Conservation (phyloP, 2,888 invertebrate genomes). For the Syritta pipiens region DNA sequence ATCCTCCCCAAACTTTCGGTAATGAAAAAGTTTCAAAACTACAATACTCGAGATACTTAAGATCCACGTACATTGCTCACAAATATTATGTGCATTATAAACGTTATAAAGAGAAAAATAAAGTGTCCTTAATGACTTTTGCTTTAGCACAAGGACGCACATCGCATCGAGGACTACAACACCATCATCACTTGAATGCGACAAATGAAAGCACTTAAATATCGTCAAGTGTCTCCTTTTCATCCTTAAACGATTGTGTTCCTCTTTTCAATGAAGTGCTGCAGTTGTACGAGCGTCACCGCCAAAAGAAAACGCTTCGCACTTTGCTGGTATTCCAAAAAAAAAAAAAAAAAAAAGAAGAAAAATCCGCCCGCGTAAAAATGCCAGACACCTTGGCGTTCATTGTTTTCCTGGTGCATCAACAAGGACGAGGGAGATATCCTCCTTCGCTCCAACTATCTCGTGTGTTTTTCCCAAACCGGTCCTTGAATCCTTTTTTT, state of each 20-base stretch:
- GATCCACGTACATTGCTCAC: background rate
- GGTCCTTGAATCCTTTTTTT: conserved; percentile 3
- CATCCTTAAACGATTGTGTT: conserved; percentile 67
- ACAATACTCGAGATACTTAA: conserved; percentile 14
- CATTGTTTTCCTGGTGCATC: too few species aligned
- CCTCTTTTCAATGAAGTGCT: conserved; percentile 47
- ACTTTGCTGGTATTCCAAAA: too few species aligned
- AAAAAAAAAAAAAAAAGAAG: too few species aligned
- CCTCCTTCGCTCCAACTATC: conserved; percentile 48
- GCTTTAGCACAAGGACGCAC: conserved; percentile 50
- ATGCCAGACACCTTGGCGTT: too few species aligned
- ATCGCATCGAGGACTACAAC: background rate
- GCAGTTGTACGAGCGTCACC: too few species aligned
- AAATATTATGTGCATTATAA: conserved; percentile 52
- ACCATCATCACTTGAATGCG: conserved; percentile 34
- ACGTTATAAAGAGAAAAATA: conserved; percentile 40
- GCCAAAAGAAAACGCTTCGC: too few species aligned
- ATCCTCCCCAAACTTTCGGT: too few species aligned
- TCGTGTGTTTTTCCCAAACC: conserved; percentile 17
- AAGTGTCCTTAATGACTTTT: conserved; percentile 68
- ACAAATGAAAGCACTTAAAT: conserved; percentile 68
- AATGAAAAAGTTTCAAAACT: too few species aligned
- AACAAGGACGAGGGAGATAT: too few species aligned
- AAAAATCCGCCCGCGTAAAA: too few species aligned
- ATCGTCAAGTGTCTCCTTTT: conserved; percentile 68